Evolutionary conservation across 2,797 vertebrate species (phyloP).

Genomic region (Malurus splendens): DNA sequence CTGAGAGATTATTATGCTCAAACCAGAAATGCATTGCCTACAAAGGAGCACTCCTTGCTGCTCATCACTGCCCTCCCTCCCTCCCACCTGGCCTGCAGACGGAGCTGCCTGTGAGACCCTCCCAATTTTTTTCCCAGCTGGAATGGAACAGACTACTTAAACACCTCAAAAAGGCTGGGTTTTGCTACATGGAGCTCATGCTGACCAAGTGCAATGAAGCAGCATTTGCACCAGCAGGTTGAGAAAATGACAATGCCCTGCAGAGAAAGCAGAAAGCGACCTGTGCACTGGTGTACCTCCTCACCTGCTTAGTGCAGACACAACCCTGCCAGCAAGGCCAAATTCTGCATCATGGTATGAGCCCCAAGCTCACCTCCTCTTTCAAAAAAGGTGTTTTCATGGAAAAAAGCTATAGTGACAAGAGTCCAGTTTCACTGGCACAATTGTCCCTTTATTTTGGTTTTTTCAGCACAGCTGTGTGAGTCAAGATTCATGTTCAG

Average conservation of each 20-base stretch:
- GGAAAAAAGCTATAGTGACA: not conserved
- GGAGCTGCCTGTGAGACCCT: not conserved
- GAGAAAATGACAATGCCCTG: not conserved
- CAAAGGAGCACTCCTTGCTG: not conserved
- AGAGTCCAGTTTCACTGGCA: not conserved
- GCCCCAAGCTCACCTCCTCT: not conserved
- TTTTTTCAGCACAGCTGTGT: not conserved
- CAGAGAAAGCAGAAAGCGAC: not conserved
- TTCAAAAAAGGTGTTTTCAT: not conserved
- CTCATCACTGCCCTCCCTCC: not conserved
- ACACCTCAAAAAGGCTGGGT: not conserved
- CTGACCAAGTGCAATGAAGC: not conserved
- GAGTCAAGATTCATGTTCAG: rapidly evolving
- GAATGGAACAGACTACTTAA: not conserved
- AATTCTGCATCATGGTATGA: not conserved
- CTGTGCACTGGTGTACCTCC: not conserved
- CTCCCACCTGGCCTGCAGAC: not conserved
- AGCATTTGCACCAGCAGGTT: not conserved
- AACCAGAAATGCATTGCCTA: not conserved
- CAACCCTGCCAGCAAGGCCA: not conserved
- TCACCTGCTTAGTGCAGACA: rapidly evolving
- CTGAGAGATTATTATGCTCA: not conserved
- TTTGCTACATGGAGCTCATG: not conserved
- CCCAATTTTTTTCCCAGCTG: rapidly evolving
- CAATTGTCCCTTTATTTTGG: not conserved